Conservation (phyloP, 2,113 vertebrate species). For the Xenopus tropicalis region UCB_Xtro_10.0 CM004443.2:76753001-76753500, state of each 20-base stretch:
- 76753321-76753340: conserved; percentile 94
- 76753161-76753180: background rate
- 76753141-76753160: conserved; percentile 19
- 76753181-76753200: background rate
- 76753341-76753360: conserved; percentile 82
- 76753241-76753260: conserved; percentile 48
- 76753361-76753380: conserved; percentile 79
- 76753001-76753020: background rate
- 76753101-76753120: background rate
- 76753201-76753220: background rate
- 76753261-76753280: conserved; percentile 94
- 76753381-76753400: conserved; percentile 90
- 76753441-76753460: no score
- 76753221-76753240: background rate
- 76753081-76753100: background rate
- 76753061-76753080: background rate
- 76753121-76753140: conserved; percentile 18
- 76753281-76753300: conserved; percentile 89
- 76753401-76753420: conserved; percentile 30
- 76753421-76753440: no score
- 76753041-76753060: conserved; percentile 19
- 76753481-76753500: no score
- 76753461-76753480: no score
- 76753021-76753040: background rate
- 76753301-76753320: conserved; percentile 98